Base-by-base conservation (phyloP, 2,888 invertebrate genomes). In the Microctonus hyperodae region DNA sequence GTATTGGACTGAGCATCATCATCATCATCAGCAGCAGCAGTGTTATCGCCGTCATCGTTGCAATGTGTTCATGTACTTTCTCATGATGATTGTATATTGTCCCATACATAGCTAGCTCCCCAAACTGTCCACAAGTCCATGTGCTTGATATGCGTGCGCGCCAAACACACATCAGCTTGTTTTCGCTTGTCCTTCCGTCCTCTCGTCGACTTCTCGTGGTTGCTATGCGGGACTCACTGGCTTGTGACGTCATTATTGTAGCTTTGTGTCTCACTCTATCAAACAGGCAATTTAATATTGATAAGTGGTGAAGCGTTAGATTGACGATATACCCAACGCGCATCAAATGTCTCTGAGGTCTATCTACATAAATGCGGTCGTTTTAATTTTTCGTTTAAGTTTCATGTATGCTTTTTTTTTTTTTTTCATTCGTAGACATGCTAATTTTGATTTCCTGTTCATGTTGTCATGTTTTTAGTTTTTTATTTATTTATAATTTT, bases 221-320 rank as follows among this genome's bases (percentile, higher is more conserved):
- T 67, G 67, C 67, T 67, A 67, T 63, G 67, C 67, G 59, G 63
- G 59, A 64, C 44, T 53, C 44, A n/a, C 35, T 5, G 65, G 64
- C 72, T 69, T 80, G 44, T 44, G 80, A 80, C 79, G 80, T 80
- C 81, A 80, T 70, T 64, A 65, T n/a, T n/a, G n/a, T 44, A 9
- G 44, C 70, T 70, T n/a, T 61, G 53, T 56, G 56, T 69, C 65
- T 69, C 67, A 65, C 57, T 56, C 60, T 55, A 72, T 72, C 75
- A 73, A 72, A 74, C 72, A 73, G 75, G 74, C 77, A 76, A 79
- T 77, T 80, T 80, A 78, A 62, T 78, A 79, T 78, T 80, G 78
- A 81, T 81, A 81, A 81, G 76, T 76, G 67, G 61, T 68, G 73
- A 74, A 76, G 69, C 71, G 68, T 69, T 69, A 72, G 67, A 67